Evolutionary conservation across 2,797 vertebrate genomes (phyloP), one percentile per base, ranked within the genome.

Genomic region (Percopsis omiscomaycus): DNA sequence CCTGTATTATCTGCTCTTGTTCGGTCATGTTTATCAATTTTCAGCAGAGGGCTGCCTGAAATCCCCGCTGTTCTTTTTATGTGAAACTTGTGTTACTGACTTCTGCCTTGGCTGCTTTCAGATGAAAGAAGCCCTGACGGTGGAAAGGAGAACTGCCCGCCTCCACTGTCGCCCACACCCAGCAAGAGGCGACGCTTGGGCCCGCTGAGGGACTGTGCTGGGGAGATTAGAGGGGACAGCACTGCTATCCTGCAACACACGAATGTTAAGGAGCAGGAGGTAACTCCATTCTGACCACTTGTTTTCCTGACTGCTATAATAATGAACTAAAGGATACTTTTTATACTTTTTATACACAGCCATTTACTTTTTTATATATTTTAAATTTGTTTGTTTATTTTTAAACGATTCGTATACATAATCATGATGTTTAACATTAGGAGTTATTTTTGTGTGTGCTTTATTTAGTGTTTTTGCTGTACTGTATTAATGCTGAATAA

Each of bases 61-160:
- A 56, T 44, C 30, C 70, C 69, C 75, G n/a, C 69, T 69, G 70
- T 67, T 65, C 6, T 61, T 5, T 70, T 52, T 61, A 71, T 75
- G 51, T 66, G 10, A 66, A 59, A 71, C 5, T 0, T 16, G 13
- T n/a, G 3, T 65, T 66, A 59, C 68, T 71, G 2, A 58, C 63
- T 5, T 3, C 9, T 56, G 13, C 1, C 47, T 55, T 47, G 32
- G 16, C 16, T 54, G 15, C 16, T 64, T 61, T 64, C 81, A 92
- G 91, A 85, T 77, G 77, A 29, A 42, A 54, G 66, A 66, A 64
- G 66, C 57, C 50, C 30, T 56, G 57, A 54, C 2, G 65, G 42
- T 77, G 81, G 74, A 29, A 92, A 89, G 56, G 91, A 93, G 78
- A 92, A 92, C 83, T 63, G 73, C 77, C 77, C 71, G 32, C 72